Conservation (phyloP, 2,888 invertebrate genomes). For the Polydrusus cervinus region DNA sequence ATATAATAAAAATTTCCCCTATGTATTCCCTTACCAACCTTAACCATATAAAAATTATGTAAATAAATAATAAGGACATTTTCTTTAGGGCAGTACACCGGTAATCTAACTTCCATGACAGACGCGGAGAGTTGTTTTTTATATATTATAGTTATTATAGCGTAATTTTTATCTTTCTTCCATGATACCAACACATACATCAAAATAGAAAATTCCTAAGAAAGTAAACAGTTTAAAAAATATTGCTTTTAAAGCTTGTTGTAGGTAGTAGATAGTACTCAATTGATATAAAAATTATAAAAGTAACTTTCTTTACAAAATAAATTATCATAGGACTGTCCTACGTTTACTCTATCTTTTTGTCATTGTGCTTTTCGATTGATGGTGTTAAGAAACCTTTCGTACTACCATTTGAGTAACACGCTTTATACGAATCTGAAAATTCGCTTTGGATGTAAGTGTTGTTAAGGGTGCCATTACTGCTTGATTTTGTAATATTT, state of each 20-base stretch:
- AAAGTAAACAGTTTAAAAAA: slow-evolving; percentile 32
- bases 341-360: slow-evolving; percentile 60
- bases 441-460: slow-evolving; percentile 74
- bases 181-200: background rate
- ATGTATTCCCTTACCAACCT: too few species aligned
- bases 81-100: too few species aligned
- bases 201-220: slow-evolving; percentile 4
- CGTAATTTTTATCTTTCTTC: too few species aligned
- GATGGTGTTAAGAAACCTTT: slow-evolving; percentile 75
- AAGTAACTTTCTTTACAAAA: slow-evolving; percentile 27
- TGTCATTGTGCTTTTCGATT: slow-evolving; percentile 60
- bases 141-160: too few species aligned
- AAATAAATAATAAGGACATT: too few species aligned
- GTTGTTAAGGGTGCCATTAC: slow-evolving; percentile 67
- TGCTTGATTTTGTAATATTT: slow-evolving; percentile 66
- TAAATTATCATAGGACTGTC: slow-evolving; percentile 46
- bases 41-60: too few species aligned
- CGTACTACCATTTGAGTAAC: slow-evolving; percentile 78
- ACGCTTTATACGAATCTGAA: slow-evolving; percentile 76
- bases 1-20: too few species aligned
- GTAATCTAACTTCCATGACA: too few species aligned
- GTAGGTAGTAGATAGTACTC: background rate
- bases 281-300: slow-evolving; percentile 18
- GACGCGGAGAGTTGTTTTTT: too few species aligned
- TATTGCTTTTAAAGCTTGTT: slow-evolving; percentile 37